Conservation (phyloP, 2,113 vertebrate genomes). For the human region GRCh38 chr9:131132501-131133000, state of each 20-base stretch:
- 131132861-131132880: background rate
- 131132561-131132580: background rate
- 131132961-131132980: background rate
- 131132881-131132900: background rate
- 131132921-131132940: background rate
- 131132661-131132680: slow-evolving; percentile 67
- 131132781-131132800: background rate
- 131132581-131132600: slow-evolving; percentile 86
- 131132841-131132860: background rate
- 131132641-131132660: slow-evolving; percentile 95
- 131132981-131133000: background rate
- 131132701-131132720: background rate
- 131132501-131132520: background rate
- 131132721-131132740: rapidly evolving
- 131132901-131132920: background rate
- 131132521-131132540: background rate
- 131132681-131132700: background rate
- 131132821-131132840: background rate
- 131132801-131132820: background rate
- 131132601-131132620: slow-evolving; percentile 95
- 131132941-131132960: background rate
- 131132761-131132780: background rate
- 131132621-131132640: slow-evolving; percentile 94
- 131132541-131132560: background rate
- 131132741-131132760: background rate